Percentiles rank a stretch among this genome's conserved stretches.
Conservation (phyloP, 2,888 invertebrate species). For the Acrocera orbiculus region DNA sequence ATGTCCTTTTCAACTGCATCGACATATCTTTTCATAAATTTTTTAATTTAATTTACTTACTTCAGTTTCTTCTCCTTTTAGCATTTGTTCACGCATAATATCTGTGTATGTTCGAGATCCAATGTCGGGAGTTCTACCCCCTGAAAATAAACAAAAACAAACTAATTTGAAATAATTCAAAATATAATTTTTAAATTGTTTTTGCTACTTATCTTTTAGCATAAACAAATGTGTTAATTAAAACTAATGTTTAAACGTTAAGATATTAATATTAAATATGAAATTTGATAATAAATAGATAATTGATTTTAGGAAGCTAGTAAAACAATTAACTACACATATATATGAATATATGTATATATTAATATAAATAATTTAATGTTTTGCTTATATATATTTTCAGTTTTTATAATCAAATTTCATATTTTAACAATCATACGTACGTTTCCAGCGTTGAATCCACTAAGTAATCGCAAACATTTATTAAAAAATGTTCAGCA, state of each 20-base stretch:
- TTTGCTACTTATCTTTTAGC: conserved; percentile 7
- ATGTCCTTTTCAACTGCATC: no score
- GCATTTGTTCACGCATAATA: conserved; percentile 91
- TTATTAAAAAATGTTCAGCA: conserved; percentile 12
- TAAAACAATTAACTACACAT: no score
- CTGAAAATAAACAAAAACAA: conserved; percentile 36
- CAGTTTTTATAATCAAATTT: conserved; percentile 13
- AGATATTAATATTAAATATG: conserved; percentile 14
- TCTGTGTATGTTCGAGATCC: conserved; percentile 88
- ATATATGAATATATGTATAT: no score
- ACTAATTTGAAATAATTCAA: conserved; percentile 8
- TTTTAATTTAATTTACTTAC: conserved; percentile 33
- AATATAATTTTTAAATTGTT: conserved; percentile 4
- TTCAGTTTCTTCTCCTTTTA: conserved; percentile 81
- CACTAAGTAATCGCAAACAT: conserved; percentile 8
- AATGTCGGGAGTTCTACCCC: conserved; percentile 95
- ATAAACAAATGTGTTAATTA: no score
- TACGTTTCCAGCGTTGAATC: conserved; percentile 16
- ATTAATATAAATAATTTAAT: no score
- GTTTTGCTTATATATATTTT: no score
- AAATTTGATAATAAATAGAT: conserved; percentile 11
- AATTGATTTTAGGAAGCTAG: conserved; percentile 1
- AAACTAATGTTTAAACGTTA: no score
- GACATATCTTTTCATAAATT: no score
- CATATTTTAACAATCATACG: conserved; percentile 18